A percentile compares a stretch with the other conserved stretches of the same genome.
These are phyloP conservation scores for Alauda arvensis DNA, from an alignment of 2,797 vertebrate species.

Conservation along the genomic window DNA sequence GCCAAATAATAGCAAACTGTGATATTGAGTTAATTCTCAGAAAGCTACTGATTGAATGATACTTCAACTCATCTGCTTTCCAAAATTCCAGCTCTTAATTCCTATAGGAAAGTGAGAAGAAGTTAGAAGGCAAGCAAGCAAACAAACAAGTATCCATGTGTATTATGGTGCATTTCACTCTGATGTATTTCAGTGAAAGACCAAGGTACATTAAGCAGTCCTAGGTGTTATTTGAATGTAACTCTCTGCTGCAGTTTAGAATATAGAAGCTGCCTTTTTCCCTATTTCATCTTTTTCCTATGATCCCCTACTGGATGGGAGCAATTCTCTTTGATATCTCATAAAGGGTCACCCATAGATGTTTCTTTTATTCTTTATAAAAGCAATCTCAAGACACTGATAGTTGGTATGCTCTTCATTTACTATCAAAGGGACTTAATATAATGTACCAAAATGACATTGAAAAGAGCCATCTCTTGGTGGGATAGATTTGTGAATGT, in stretches of 20 bases:
- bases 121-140: not conserved
- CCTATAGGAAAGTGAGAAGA: not conserved
- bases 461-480: not conserved
- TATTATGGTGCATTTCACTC: not conserved
- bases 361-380: slow-evolving; percentile 4
- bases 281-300: not conserved
- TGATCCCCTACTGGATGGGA: not conserved
- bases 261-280: not conserved
- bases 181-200: not conserved
- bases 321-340: slow-evolving; percentile 6
- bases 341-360: not conserved
- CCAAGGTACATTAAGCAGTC: not conserved
- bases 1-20: not conserved
- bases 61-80: not conserved
- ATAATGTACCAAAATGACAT: not conserved
- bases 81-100: not conserved
- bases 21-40: not conserved
- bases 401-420: not conserved
- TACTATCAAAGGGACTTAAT: slow-evolving; percentile 19
- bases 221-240: not conserved
- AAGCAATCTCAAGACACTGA: not conserved
- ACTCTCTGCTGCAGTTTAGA: not conserved
- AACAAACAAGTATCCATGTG: not conserved
- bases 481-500: not conserved
- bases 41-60: not conserved